Conservation (phyloP, 2,888 invertebrate species). For the Galerucella nymphaeae region DNA sequence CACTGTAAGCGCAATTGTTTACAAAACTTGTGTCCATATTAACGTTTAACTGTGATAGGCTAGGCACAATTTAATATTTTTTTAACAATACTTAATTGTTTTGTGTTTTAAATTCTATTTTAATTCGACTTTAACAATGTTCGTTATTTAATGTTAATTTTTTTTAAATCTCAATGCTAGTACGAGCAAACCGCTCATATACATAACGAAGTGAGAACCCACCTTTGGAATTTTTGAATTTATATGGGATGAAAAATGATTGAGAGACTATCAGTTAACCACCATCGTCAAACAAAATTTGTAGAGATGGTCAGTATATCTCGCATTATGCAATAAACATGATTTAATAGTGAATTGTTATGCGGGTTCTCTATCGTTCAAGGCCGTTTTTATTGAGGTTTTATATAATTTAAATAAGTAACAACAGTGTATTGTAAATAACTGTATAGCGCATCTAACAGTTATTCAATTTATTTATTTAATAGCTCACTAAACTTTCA, state of each 20-base stretch:
- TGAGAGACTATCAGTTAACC: not conserved
- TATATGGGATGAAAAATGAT: too few relatives aligned
- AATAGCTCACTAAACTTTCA: not conserved
- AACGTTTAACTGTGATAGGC: conserved; percentile 41
- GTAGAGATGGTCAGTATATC: not conserved
- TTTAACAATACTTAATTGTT: not conserved
- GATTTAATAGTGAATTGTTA: not conserved
- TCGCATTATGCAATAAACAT: not conserved
- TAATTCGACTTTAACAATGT: not conserved
- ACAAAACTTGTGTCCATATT: not conserved
- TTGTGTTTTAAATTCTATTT: not conserved
- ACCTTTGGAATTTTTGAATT: too few relatives aligned
- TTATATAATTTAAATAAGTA: not conserved
- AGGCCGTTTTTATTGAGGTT: not conserved
- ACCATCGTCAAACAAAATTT: not conserved
- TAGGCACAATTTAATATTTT: conserved; percentile 31
- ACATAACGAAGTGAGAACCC: too few relatives aligned
- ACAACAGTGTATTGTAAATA: not conserved
- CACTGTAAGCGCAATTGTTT: not conserved
- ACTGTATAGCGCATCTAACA: not conserved
- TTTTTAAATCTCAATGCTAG: not conserved
- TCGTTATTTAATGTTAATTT: not conserved
- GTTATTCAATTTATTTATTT: conserved; percentile 1
- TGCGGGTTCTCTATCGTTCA: conserved; percentile 3
- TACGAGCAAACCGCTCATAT: not conserved